A percentile compares a stretch with the other conserved stretches of the same genome.
These are phyloP conservation scores for Octopus sinensis DNA, from an alignment of 1,140 invertebrate species.

Conservation along the genomic window DNA sequence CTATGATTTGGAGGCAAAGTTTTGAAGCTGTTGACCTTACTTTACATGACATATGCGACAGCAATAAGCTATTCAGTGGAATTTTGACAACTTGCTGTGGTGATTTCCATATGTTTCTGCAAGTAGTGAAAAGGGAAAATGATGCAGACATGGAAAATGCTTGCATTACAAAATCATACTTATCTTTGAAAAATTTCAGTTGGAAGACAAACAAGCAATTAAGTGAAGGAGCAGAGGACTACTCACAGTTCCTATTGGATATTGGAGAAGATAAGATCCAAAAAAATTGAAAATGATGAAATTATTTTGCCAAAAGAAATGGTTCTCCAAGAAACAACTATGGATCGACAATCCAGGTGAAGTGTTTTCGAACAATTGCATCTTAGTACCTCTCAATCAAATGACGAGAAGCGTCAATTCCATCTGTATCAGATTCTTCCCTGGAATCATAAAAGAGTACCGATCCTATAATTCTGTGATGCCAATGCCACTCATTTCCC, in stretches of 20 bases:
- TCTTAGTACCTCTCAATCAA: background rate
- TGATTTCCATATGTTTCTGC: background rate
- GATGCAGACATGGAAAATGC: background rate
- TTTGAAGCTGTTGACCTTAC: background rate
- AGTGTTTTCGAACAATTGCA: conserved; percentile 1
- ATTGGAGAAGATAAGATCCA: background rate
- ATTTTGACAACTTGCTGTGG: no score
- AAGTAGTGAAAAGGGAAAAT: background rate
- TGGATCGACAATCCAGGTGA: background rate
- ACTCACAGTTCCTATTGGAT: background rate
- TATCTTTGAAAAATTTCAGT: background rate
- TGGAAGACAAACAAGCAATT: background rate
- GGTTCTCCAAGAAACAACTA: background rate
- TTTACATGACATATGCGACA: conserved; percentile 4
- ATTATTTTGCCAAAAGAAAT: conserved; percentile 4
- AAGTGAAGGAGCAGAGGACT: background rate
- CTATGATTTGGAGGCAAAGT: background rate
- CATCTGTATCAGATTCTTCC: background rate
- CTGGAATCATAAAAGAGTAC: conserved; percentile 1
- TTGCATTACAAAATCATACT: no score
- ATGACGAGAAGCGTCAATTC: conserved; percentile 12
- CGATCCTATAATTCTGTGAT: background rate
- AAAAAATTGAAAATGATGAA: conserved; percentile 8
- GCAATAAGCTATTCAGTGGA: background rate
- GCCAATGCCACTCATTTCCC: conserved; percentile 33